Evolutionary conservation across 2,797 vertebrate genomes (phyloP).

Genomic region (Anniella stebbinsi): DNA sequence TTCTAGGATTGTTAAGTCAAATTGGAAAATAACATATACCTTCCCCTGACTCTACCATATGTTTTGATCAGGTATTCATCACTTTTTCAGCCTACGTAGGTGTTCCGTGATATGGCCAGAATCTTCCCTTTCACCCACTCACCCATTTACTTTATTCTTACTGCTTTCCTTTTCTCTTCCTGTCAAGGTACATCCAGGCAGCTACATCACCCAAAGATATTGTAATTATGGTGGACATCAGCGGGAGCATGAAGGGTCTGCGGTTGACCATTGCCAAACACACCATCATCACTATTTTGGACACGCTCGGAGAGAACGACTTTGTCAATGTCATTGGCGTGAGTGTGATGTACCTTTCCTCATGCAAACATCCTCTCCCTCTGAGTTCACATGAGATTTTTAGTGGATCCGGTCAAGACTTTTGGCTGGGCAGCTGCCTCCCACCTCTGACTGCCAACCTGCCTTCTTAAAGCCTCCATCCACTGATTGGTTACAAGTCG

Average conservation of each 20-base stretch:
- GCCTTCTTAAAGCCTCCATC: background rate
- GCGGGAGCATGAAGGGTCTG: slow-evolving; percentile 97
- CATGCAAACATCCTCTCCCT: background rate
- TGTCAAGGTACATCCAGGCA: slow-evolving; percentile 93
- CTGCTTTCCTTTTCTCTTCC: background rate
- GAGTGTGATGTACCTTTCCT: slow-evolving; percentile 54
- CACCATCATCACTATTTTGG: slow-evolving; percentile 92
- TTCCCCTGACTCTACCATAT: background rate
- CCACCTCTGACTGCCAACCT: too few relatives aligned
- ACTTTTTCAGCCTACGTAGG: background rate
- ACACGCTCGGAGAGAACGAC: slow-evolving; percentile 95
- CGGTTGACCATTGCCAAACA: slow-evolving; percentile 94
- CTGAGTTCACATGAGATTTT: background rate
- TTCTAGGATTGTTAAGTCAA: rapidly evolving
- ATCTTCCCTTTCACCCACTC: rapidly evolving
- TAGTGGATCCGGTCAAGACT: background rate
- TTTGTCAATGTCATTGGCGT: slow-evolving; percentile 96
- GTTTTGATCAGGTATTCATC: rapidly evolving
- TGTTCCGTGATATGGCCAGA: rapidly evolving
- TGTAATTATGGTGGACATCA: slow-evolving; percentile 92
- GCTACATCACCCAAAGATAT: slow-evolving; percentile 97
- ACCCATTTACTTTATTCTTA: background rate
- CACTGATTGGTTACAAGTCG: background rate
- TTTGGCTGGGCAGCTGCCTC: background rate
- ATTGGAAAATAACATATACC: background rate